Base-by-base conservation (phyloP, 2,888 invertebrate species). In the Rhagonycha fulva region DNA sequence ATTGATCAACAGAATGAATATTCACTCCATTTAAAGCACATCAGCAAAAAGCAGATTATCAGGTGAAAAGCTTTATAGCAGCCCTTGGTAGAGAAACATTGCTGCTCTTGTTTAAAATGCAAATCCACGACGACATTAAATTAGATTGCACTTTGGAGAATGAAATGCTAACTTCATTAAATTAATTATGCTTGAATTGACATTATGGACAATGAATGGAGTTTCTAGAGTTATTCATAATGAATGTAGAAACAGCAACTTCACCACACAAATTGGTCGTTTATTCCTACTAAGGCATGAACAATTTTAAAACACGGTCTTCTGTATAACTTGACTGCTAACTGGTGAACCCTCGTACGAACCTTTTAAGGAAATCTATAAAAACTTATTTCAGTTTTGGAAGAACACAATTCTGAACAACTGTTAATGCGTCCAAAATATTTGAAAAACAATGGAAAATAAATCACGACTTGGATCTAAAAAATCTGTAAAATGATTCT, bases 371-470 rank as follows among this genome's bases (percentile, higher is more conserved):
- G 63, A 66, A 12, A 19, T 19, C 26, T 12, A 24, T 26, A 66
- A 66, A 66, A 66, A 66, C 23, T 19, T 3, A 24, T 66, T 66
- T 26, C 9, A 1, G 63, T 26, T 23, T 24, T 24, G 24, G 24
- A 66, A 66, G 26, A 66, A 66, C 63, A 66, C n/a, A 24, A 66
- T 66, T 66, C n/a, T 26, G 14, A 66, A 66, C 63, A 66, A 66
- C 23, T 66, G 63, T 66, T 66, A 66, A 66, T 66, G 26, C 24
- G 3, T n/a, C n/a, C 7, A 24, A 66, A 66, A 66, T 26, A 66
- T 24, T 66, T 9, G 3, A 66, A 66, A 66, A 66, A 66, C 63
- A 66, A 66, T 66, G 63, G 63, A 26, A 66, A 66, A 66, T n/a
- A 66, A 66, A 66, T 24, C 63, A 66, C 26, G 26, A 62, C 12